Evolutionary conservation across 2,888 invertebrate species (phyloP), one percentile per base, ranked within the genome.

Genomic region (Tinea pellionella): DNA sequence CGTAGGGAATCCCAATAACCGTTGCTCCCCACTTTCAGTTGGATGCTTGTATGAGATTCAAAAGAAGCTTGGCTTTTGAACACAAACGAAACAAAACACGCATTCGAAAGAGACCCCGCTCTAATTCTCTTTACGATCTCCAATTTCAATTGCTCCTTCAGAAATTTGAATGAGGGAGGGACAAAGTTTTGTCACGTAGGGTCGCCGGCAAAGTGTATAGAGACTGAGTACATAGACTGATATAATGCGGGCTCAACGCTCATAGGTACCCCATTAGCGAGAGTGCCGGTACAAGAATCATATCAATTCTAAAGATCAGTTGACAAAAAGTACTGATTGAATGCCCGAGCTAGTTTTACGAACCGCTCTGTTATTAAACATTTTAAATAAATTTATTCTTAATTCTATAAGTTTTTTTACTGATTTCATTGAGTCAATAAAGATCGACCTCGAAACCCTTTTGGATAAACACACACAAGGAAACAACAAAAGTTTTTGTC

Each of bases 111-210:
- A 78, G 83, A 75, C 82, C 84, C 85, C 58, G 85, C 75, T 83
- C 84, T 86, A 86, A 87, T 87, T 87, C 87, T 85, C 85, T 86
- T 84, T 84, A 82, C 81, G 84, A 85, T 86, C 86, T 87, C 87
- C 85, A 78, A 86, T 87, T 87, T 87, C 87, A 87, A 87, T 87
- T 86, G 86, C 87, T 87, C 81, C 87, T 87, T 86, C 84, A 87
- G 82, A 86, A 77, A 83, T 87, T 85, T 87, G 85, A 85, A 86
- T 85, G 81, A 80, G 87, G 86, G 85, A 85, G 87, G 87, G 85
- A 84, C 81, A 78, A 80, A 83, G 80, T 84, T 82, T 84, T 86
- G 85, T 84, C 87, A 85, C 86, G 85, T 86, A 84, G 84, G 85
- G 84, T 77, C 82, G 75, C 67, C 65, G 71, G 74, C 67, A 65